Conservation (phyloP, 2,113 vertebrate species). For the Bos javanicus region DNA sequence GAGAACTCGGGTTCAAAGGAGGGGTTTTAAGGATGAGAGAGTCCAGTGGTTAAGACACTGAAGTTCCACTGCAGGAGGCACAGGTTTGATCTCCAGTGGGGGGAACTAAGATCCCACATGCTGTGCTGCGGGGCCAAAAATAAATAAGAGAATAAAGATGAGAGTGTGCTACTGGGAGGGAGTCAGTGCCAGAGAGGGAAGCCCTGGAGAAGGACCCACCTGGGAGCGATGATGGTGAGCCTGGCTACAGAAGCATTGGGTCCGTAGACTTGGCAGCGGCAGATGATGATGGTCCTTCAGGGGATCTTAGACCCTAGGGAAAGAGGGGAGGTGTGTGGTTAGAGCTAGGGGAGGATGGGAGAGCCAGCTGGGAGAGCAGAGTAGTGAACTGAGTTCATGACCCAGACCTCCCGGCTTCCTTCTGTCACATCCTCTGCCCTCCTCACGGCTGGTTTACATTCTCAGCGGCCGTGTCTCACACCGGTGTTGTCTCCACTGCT, state of each 20-base stretch:
- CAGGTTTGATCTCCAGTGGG: not conserved
- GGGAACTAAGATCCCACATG: not conserved
- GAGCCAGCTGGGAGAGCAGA: not conserved
- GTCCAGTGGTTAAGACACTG: not conserved
- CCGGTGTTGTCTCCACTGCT: not conserved
- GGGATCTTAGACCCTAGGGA: not conserved
- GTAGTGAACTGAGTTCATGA: fast-evolving
- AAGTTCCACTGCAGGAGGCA: not conserved
- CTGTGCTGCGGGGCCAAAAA: not conserved
- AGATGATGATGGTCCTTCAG: not conserved
- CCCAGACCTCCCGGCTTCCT: not conserved
- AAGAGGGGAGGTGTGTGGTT: not conserved
- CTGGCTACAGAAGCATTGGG: not conserved
- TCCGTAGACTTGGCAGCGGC: not conserved
- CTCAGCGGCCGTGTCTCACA: not conserved
- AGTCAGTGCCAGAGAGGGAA: not conserved
- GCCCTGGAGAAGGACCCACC: not conserved
- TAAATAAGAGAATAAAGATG: not conserved
- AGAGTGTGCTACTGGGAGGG: not conserved
- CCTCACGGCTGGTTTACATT: not conserved
- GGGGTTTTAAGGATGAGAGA: not conserved
- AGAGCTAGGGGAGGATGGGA: not conserved
- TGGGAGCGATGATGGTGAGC: fast-evolving
- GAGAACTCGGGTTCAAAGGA: not conserved
- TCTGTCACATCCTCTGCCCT: not conserved